Evolutionary conservation across 1,140 invertebrate genomes (phyloP), one percentile per base, ranked within the genome.

Genomic region (Drosophila saltans): DNA sequence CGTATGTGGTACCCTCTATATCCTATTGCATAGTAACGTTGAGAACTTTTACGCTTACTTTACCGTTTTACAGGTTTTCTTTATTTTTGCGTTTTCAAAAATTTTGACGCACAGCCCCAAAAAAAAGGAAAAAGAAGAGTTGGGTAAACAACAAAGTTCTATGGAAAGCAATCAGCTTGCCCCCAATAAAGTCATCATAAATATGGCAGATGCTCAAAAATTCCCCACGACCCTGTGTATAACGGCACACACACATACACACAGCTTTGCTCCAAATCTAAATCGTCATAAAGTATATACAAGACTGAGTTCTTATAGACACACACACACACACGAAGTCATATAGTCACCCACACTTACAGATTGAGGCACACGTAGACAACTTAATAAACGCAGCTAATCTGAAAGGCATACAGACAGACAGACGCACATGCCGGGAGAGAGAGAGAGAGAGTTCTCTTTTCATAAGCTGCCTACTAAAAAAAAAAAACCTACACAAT

Each of bases 171-270:
- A 75, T 76, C 72, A 60, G 66, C 66, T 82, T 74, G 56, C 39
- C 77, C 77, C 68, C 70, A 80, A 84, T 84, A 78, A 78, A 77
- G 33, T 62, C 36, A 40, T 66, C 72, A 83, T 83, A 83, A 79
- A 72, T 72, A 72, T 70, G 65, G 21, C 69, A 77, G 36, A 67
- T 76, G 72, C 64, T 65, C 64, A 59, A 76, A 60, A 28, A 40
- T 26, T n/a, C 39, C 28, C 16, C 55, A n/a, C 8, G 26, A 30
- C 33, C 28, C 55, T 8, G 4, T 36, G 6, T 36, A 36, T 36
- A 5, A 5, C 33, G 6, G 6, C 6, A 36, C 33, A 36, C 33
- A 36, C 33, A 36, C 33, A 36, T 7, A 36, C 33, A 36, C 4
- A 36, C 21, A 28, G 10, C 28, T 33, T 33, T 39, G 16, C 57